phyloP scores from a whole-genome alignment of 1,140 invertebrate species.

The Lordiphosa collinella region DNA sequence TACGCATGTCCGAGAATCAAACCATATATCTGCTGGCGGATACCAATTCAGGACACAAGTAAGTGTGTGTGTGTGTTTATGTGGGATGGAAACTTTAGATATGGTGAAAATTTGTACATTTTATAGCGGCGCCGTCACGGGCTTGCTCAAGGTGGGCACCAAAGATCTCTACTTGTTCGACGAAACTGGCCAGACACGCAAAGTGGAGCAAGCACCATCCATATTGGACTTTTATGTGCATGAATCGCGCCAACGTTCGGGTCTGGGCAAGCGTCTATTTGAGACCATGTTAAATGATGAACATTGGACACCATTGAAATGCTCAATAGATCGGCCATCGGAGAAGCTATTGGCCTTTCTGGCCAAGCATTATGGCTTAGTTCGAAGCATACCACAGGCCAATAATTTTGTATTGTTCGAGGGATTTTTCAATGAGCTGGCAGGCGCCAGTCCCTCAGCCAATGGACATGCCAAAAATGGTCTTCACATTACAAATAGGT shows the following conservation, averaged over 20 bases:
- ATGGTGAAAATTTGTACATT: not conserved
- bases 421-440: constrained; percentile 85
- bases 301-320: constrained; percentile 84
- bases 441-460: constrained; percentile 40
- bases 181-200: constrained; percentile 84
- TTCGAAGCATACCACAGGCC: constrained; percentile 87
- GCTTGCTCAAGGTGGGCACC: constrained; percentile 90
- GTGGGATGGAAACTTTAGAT: not conserved
- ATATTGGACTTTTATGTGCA: constrained; percentile 94
- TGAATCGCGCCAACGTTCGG: constrained; percentile 87
- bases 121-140: constrained; percentile 84
- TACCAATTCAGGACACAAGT: constrained; percentile 82
- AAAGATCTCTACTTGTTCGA: constrained; percentile 93
- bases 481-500: constrained; percentile 76
- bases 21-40: constrained; percentile 86
- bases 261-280: constrained; percentile 88
- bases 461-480: constrained; percentile 53
- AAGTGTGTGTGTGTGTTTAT: constrained; percentile 52
- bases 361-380: constrained; percentile 89
- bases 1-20: constrained; percentile 85
- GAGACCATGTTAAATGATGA: constrained; percentile 89
- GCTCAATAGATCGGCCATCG: constrained; percentile 95
- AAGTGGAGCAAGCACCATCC: constrained; percentile 86
- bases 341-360: constrained; percentile 92
- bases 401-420: constrained; percentile 94